Base-by-base conservation (phyloP, 1,140 invertebrate species). In the Diabrotica undecimpunctata region DNA sequence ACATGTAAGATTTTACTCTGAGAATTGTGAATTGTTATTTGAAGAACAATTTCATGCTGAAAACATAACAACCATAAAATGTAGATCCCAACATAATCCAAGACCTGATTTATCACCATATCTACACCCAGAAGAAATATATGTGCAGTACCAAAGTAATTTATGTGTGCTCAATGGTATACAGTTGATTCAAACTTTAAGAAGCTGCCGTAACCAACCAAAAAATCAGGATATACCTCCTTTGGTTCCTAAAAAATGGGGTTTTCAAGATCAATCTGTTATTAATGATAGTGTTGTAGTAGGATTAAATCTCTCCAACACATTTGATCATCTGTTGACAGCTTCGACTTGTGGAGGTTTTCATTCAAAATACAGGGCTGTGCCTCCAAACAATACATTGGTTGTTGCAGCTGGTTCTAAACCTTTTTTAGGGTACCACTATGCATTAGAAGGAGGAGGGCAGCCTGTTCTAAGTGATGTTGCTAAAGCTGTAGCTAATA, bases 401-500 rank as follows among this genome's bases (percentile, higher is more conserved):
- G 88, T 96, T 55, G 74, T 95, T 13, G 88, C 88, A 12, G 86
- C 87, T n/a, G 95, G 95, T 4, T 83, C 86, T 38, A 86, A 88
- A 70, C 95, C 95, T 5, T 97, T 88, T 79, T 72, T 95, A 68
- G 93, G 90, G 10, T 95, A 95, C 79, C 93, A 95, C 80, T 91
- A 92, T 80, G 92, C 92, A 35, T 81, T 94, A 39, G 94, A 97
- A 86, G 94, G 93, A 68, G 85, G 89, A 62, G 82, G 86, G 66
- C 84, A 84, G 38, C 88, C 86, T 11, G 84, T 88, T 38, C 83
- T 93, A 54, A 88, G 87, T 66, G 92, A 97, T 80, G 91, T 97
- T 41, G 94, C 94, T 0, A 88, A 91, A 76, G 93, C 91, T 65
- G 90, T 97, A 65, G 93, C 94, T 12, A 90, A 86, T 69, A 95